A percentile compares a stretch with the other conserved stretches of the same genome.
Evolutionary conservation across 2,888 invertebrate genomes (phyloP).

Genomic region (Ichneumoninae sp.): DNA sequence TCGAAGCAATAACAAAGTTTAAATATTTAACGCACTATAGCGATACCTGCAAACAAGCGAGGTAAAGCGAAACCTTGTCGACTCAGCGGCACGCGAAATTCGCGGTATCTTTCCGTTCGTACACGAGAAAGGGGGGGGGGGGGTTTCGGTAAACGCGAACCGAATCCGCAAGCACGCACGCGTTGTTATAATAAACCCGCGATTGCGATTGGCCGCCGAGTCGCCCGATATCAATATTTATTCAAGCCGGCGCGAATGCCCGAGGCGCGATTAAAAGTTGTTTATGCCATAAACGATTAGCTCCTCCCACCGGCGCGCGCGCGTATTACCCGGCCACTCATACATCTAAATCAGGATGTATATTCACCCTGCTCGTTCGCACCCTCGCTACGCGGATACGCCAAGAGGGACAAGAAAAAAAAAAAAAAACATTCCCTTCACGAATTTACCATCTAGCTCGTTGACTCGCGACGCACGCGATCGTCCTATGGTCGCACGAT

Average conservation of each 20-base stretch:
- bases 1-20: constrained; percentile 3
- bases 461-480: neutral
- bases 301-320: constrained; percentile 76
- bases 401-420: constrained; percentile 1
- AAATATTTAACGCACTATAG: constrained; percentile 4
- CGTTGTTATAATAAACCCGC: constrained; percentile 72
- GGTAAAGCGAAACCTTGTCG: constrained; percentile 16
- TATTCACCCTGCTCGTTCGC: constrained; percentile 43
- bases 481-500: neutral
- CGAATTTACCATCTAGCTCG: neutral
- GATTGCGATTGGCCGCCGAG: constrained; percentile 79
- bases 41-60: neutral
- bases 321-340: constrained; percentile 64
- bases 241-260: constrained; percentile 80
- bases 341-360: constrained; percentile 48
- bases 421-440: neutral
- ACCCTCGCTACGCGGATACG: constrained; percentile 49
- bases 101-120: constrained; percentile 39
- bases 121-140: constrained; percentile 10
- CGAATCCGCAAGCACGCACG: constrained; percentile 69
- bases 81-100: constrained; percentile 22
- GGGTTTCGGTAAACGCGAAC: constrained; percentile 59
- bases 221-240: constrained; percentile 82
- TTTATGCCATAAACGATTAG: constrained; percentile 80
- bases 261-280: constrained; percentile 81